Evolutionary conservation across 2,888 invertebrate species (phyloP).

Genomic region (Invenusta paracnida): DNA sequence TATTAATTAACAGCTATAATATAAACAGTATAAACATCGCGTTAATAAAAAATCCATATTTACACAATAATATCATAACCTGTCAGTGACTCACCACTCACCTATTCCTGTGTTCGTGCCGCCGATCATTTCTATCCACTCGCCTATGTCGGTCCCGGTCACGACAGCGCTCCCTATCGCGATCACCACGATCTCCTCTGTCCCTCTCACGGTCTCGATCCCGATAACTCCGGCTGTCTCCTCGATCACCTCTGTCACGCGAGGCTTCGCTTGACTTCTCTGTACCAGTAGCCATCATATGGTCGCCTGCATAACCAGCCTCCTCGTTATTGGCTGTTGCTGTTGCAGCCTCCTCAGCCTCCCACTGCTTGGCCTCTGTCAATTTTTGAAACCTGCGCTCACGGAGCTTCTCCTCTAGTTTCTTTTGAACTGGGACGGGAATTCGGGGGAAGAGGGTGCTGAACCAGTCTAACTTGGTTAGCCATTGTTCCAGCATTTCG

Average conservation of each 20-base stretch:
- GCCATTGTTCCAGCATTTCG: conserved; percentile 81
- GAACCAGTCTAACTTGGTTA: conserved; percentile 96
- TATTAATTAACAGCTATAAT: too few species aligned
- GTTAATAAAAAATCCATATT: too few species aligned
- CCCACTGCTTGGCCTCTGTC: too few species aligned
- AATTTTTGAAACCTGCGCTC: conserved; percentile 31
- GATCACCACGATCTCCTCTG: not conserved
- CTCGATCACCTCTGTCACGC: conserved; percentile 37
- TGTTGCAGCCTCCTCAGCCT: not conserved
- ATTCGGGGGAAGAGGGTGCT: conserved; percentile 95
- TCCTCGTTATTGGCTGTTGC: not conserved
- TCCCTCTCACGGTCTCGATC: conserved; percentile 45
- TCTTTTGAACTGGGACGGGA: conserved; percentile 90
- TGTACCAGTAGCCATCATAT: not conserved
- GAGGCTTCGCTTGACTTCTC: too few species aligned
- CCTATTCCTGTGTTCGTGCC: not conserved
- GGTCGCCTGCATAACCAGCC: not conserved
- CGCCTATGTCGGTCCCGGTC: conserved; percentile 40
- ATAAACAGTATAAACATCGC: too few species aligned
- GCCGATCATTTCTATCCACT: not conserved
- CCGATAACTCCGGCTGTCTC: conserved; percentile 36
- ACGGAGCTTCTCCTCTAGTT: conserved; percentile 72
- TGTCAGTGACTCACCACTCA: too few species aligned
- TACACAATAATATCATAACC: too few species aligned
- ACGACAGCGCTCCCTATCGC: conserved; percentile 29